Evolutionary conservation across 2,888 invertebrate species (phyloP).

Genomic region (Lapara coniferarum): DNA sequence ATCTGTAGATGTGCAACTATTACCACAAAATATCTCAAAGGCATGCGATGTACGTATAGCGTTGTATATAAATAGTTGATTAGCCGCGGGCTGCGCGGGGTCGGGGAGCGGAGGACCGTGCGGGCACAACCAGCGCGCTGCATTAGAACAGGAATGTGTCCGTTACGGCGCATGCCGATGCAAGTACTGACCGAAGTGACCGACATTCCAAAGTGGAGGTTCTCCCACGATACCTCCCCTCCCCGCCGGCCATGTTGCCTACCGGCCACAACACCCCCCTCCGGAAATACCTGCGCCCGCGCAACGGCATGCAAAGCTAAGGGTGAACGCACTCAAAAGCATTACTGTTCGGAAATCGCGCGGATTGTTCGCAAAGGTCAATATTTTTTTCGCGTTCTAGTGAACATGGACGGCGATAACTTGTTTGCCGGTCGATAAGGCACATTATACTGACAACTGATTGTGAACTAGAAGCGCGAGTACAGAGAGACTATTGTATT

Average conservation of each 20-base stretch:
- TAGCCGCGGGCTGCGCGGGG: background rate
- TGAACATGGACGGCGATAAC: background rate
- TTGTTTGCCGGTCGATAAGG: background rate
- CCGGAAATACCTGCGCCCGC: conserved; percentile 71
- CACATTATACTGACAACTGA: background rate
- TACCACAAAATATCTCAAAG: background rate
- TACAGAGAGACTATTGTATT: background rate
- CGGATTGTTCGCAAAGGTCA: conserved; percentile 35
- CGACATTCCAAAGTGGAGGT: conserved; percentile 58
- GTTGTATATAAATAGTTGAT: conserved; percentile 18
- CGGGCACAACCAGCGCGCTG: conserved; percentile 1
- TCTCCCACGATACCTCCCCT: conserved; percentile 58
- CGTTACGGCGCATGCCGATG: conserved; percentile 54
- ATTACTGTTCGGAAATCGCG: conserved; percentile 47
- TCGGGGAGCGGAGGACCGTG: background rate
- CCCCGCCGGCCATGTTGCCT: conserved; percentile 26
- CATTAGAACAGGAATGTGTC: conserved; percentile 34
- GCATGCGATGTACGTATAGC: background rate
- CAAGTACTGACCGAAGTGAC: conserved; percentile 54
- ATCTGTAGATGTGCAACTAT: background rate
- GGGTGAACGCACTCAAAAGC: conserved; percentile 32
- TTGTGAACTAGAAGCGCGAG: background rate
- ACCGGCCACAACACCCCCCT: conserved; percentile 36
- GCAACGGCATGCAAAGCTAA: conserved; percentile 67
- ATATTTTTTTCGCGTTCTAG: conserved; percentile 21